Conservation (phyloP, 2,797 vertebrate species). For the Linurgus olivaceus region DNA sequence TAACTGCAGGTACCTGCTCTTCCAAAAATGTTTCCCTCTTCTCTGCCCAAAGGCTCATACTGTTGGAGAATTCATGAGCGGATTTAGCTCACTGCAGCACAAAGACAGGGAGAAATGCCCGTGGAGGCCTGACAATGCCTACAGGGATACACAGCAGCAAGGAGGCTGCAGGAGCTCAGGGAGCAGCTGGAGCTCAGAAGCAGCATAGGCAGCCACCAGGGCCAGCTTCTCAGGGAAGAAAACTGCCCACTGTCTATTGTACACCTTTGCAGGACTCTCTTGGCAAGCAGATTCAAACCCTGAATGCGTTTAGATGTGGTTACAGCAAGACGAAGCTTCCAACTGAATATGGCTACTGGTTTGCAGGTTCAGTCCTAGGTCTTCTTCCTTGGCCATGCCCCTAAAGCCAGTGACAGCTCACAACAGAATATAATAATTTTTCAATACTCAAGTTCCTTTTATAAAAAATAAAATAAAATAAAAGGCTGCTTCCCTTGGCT, state of each 20-base stretch:
- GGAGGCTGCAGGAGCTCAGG: background rate
- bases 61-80: background rate
- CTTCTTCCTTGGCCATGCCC: background rate
- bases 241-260: background rate
- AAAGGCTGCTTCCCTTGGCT: background rate
- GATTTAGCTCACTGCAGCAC: background rate
- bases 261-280: background rate
- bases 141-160: background rate
- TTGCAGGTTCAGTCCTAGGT: background rate
- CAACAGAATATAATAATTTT: background rate
- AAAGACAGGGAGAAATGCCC: background rate
- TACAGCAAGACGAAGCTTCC: background rate
- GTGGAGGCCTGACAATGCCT: background rate
- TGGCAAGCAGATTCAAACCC: background rate
- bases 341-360: background rate
- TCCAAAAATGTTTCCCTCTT: background rate
- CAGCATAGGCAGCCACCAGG: accelerated
- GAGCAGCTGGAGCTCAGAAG: background rate
- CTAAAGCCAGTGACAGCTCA: background rate
- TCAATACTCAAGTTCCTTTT: background rate
- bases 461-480: background rate
- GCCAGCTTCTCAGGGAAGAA: background rate
- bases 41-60: background rate
- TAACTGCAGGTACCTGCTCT: background rate
- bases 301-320: background rate